A percentile compares a stretch with the other conserved stretches of the same genome.
These are phyloP conservation scores for Ischnura elegans DNA, from an alignment of 2,888 invertebrate species.

Conservation along the genomic window DNA sequence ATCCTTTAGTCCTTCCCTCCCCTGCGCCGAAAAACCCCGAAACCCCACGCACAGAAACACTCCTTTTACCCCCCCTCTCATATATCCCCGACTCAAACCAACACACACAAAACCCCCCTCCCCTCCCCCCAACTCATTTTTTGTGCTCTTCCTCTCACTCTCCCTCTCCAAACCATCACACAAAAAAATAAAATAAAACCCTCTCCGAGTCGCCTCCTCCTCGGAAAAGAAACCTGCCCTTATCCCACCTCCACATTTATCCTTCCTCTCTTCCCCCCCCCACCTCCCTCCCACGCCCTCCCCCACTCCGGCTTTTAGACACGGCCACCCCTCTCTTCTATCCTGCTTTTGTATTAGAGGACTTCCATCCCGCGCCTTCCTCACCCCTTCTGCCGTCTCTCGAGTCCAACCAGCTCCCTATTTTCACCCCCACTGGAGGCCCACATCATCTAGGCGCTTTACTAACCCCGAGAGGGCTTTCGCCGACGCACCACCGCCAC, in stretches of 20 bases:
- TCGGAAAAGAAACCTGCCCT: constrained; percentile 32
- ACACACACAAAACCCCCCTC: neutral
- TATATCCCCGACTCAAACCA: neutral
- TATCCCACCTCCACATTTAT: neutral
- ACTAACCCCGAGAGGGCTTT: neutral
- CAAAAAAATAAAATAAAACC: constrained; percentile 24
- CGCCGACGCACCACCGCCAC: neutral
- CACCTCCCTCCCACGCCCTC: neutral
- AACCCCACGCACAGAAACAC: constrained; percentile 12
- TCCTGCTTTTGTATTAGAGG: neutral
- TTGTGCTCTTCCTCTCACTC: neutral
- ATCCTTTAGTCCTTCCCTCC: neutral
- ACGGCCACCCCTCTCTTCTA: neutral
- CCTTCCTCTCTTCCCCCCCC: neutral
- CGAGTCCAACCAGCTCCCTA: neutral
- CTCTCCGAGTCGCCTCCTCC: neutral
- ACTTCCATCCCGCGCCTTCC: neutral
- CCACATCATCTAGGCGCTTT: constrained; percentile 19
- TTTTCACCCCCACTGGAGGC: neutral
- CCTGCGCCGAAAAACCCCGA: neutral
- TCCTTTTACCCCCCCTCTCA: neutral
- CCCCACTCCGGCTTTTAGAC: neutral
- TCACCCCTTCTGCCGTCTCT: constrained; percentile 4
- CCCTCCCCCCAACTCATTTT: neutral
- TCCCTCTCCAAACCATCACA: neutral